Percentiles rank a stretch among this genome's conserved stretches.
Evolutionary conservation across 2,888 invertebrate species (phyloP).

Genomic region (Protonemura montana): DNA sequence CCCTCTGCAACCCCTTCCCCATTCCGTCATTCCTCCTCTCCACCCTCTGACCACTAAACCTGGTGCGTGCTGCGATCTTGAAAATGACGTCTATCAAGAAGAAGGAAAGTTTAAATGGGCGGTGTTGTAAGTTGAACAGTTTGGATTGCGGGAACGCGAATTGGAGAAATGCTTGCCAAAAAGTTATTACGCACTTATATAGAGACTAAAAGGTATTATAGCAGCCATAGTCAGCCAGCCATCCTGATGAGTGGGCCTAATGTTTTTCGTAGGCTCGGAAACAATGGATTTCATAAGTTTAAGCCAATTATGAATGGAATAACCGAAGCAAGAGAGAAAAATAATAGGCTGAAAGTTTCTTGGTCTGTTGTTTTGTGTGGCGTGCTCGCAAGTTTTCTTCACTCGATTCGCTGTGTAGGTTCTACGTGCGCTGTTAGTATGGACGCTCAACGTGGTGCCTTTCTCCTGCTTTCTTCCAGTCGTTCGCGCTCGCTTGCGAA

Average conservation of each 20-base stretch:
- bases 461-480: neutral
- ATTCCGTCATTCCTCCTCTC: neutral
- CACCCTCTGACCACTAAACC: neutral
- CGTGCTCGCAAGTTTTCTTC: neutral
- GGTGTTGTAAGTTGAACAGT: slow-evolving; percentile 1
- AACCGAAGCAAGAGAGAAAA: neutral
- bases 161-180: slow-evolving; percentile 7
- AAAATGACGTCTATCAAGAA: neutral
- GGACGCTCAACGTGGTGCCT: neutral
- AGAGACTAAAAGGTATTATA: slow-evolving; percentile 9
- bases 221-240: neutral
- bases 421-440: neutral
- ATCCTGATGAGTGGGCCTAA: neutral
- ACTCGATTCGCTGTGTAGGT: neutral
- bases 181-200: slow-evolving; percentile 5
- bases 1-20: neutral
- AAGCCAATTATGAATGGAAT: slow-evolving; percentile 7
- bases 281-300: slow-evolving; percentile 7
- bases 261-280: neutral
- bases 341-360: slow-evolving; percentile 7
- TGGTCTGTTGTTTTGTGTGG: neutral
- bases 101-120: neutral
- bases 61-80: neutral
- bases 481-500: neutral
- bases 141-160: neutral